A percentile compares a stretch with the other conserved stretches of the same genome.
Conservation (phyloP, 2,888 invertebrate genomes). For the Cheilosia grossa region DNA sequence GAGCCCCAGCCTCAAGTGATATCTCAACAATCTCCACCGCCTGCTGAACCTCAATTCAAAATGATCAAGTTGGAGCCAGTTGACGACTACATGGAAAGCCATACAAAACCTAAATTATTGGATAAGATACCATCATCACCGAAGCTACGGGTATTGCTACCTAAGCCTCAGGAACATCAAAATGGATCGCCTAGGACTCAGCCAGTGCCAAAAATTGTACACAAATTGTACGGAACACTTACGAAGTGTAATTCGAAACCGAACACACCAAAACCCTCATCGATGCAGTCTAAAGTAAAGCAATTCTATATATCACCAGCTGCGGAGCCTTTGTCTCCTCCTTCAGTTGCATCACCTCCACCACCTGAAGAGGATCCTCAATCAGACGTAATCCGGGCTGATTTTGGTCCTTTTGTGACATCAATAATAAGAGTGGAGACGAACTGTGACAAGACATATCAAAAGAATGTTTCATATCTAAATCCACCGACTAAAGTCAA, state of each 20-base stretch:
- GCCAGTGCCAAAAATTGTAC: neutral
- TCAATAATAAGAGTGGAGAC: constrained; percentile 66
- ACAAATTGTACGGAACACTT: constrained; percentile 12
- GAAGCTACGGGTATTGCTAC: neutral
- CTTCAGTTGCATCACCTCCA: neutral
- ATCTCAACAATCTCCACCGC: neutral
- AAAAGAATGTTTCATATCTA: neutral
- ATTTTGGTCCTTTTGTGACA: constrained; percentile 60
- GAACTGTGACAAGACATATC: constrained; percentile 40
- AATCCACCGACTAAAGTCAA: constrained; percentile 14
- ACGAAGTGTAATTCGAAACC: neutral
- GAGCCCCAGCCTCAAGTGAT: neutral
- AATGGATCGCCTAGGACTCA: neutral
- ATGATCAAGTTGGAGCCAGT: neutral
- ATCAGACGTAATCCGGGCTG: neutral
- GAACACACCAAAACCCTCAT: constrained; percentile 9
- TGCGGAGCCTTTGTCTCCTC: constrained; percentile 6
- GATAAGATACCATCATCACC: neutral
- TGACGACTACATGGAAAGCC: neutral
- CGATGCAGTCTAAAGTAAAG: constrained; percentile 61
- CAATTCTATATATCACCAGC: constrained; percentile 58
- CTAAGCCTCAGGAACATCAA: neutral
- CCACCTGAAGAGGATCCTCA: neutral
- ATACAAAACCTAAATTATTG: neutral
- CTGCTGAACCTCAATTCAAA: neutral